Base-by-base conservation (phyloP, 2,888 invertebrate genomes). In the Geophilus truncorum region DNA sequence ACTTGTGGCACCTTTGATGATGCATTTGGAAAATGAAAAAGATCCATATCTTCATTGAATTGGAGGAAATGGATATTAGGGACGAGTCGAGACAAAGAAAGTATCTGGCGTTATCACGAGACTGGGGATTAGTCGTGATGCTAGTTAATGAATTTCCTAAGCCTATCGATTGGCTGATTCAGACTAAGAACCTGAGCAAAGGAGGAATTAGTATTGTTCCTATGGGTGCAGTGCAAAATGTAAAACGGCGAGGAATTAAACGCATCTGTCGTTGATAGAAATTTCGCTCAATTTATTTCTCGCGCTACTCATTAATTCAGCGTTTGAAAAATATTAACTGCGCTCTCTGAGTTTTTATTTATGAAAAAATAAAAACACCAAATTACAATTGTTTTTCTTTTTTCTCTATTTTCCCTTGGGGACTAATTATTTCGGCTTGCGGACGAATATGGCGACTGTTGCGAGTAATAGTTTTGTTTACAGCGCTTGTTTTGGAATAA, bases 401-500 rank as follows among this genome's bases (percentile, higher is more conserved):
- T 70, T 70, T 70, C 28, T 70, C 25, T n/a, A 70, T 7, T 70
- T 70, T 70, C 25, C 25, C 10, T 70, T 70, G 23, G 70, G 70
- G 70, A 70, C 10, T 70, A 70, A 70, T 70, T 70, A 25, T 25
- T 1, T 70, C 1, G 70, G 12, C 45, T 45, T 45, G 18, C 5
- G 32, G 18, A 51, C n/a, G 70, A 23, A 70, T 70, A 28, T 23
- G 12, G 70, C 70, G 28, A 28, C 28, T 70, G 70, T 70, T 70
- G 70, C 70, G n/a, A 70, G n/a, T 70, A 70, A 70, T 70, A 70
- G 70, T 12, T 70, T 70, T 70, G 70, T 70, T 70, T 70, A 70
- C 70, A 70, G 23, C n/a, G 1, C 15, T 70, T 70, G 70, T 70
- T 70, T 70, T 70, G 23, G 25, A 28, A 70, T 70, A 70, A 70